A percentile compares a stretch with the other conserved stretches of the same genome.
phyloP scores from a whole-genome alignment of 2,888 invertebrate genomes.

The Rhingia rostrata region DNA sequence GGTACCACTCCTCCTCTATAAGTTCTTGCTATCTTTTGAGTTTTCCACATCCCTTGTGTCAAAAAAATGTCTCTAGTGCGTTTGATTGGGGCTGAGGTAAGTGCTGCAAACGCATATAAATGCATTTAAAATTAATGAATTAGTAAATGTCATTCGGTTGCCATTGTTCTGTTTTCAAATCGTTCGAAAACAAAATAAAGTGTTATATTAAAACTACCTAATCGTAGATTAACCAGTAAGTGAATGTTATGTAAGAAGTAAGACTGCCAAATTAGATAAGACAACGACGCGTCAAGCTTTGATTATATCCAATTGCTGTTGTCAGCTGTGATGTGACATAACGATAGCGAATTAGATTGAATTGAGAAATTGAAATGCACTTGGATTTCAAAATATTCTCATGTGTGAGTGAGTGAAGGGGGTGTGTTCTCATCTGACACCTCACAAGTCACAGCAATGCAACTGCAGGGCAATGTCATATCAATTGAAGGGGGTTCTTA shows the following conservation, averaged over 20 bases:
- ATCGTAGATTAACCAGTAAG: not conserved
- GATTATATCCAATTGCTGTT: not conserved
- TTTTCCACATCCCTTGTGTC: conserved; percentile 29
- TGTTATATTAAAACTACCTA: too few species aligned
- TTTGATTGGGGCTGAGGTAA: conserved; percentile 81
- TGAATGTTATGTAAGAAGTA: conserved; percentile 24
- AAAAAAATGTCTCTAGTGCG: conserved; percentile 80
- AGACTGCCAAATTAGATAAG: not conserved
- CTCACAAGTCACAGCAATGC: not conserved
- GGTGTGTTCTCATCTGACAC: conserved; percentile 27
- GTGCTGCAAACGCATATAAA: conserved; percentile 34
- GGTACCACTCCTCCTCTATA: conserved; percentile 36
- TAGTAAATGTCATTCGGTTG: not conserved
- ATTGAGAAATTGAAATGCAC: not conserved
- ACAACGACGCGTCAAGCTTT: not conserved
- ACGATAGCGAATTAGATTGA: not conserved
- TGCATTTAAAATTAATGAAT: not conserved
- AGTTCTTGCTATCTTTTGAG: conserved; percentile 48
- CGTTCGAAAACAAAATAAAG: too few species aligned
- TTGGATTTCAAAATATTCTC: not conserved
- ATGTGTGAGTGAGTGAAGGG: conserved; percentile 23
- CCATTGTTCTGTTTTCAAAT: too few species aligned
- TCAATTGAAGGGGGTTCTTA: conserved; percentile 31
- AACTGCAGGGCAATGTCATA: conserved; percentile 30
- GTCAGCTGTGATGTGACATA: conserved; percentile 9